Percentiles rank a stretch among this genome's conserved stretches.
Evolutionary conservation across 2,113 vertebrate genomes (phyloP).

Genomic region (Hypanus sabinus): DNA sequence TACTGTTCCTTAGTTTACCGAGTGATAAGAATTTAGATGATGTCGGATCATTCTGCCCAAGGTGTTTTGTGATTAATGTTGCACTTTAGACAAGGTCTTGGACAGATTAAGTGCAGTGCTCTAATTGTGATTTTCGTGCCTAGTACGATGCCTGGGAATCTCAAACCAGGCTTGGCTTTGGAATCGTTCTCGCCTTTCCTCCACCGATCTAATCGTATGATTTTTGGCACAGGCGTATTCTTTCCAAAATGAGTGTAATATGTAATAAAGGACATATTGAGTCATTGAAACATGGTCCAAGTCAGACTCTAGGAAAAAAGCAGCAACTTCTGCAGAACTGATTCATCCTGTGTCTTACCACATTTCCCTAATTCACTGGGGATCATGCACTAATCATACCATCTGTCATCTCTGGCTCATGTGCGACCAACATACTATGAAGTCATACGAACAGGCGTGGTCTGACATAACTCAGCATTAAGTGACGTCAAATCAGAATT

Average conservation of each 20-base stretch:
- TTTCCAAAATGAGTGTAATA: slow-evolving; percentile 24
- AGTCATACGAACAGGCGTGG: neutral
- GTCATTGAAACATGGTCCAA: slow-evolving; percentile 33
- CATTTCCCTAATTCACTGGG: neutral
- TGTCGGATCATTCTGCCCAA: neutral
- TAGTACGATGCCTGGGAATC: neutral
- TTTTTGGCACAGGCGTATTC: slow-evolving; percentile 12
- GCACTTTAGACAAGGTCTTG: neutral
- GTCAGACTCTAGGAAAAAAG: slow-evolving; percentile 28
- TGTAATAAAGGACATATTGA: slow-evolving; percentile 22
- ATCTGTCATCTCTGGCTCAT: neutral
- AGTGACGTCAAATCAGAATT: neutral
- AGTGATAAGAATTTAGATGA: neutral
- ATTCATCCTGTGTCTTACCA: slow-evolving; percentile 7
- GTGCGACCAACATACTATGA: neutral
- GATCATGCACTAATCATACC: slow-evolving; percentile 22
- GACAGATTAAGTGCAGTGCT: neutral
- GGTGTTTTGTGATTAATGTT: neutral
- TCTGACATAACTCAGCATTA: neutral
- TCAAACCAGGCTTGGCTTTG: neutral
- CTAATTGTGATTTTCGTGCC: neutral
- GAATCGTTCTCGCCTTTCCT: neutral
- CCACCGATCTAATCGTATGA: slow-evolving; percentile 19
- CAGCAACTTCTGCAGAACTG: slow-evolving; percentile 4
- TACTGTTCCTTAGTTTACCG: neutral